Base-by-base conservation (phyloP, 2,113 vertebrate genomes). In the Xiphophorus hellerii region DNA sequence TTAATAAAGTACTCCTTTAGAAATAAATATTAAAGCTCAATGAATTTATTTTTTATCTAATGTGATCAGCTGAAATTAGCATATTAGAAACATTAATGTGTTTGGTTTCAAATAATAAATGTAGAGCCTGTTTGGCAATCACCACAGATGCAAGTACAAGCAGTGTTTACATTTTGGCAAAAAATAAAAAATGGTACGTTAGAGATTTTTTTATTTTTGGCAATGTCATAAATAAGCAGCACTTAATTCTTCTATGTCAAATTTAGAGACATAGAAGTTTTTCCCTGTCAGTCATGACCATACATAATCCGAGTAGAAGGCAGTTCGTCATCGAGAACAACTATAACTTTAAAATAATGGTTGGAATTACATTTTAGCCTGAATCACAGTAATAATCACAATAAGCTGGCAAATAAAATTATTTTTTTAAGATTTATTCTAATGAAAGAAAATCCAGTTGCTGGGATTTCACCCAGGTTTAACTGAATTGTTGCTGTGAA, bases 11-110 rank as follows among this genome's bases (percentile, higher is more conserved):
- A 69, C 20, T 60, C 39, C 60, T 77, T 58, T 62, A 75, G 22
- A 15, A 62, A 77, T 42, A 51, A 66, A 65, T 71, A 44, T 69
- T 71, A 78, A 58, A 79, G 35, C 39, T 14, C 17, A 37, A 15
- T 22, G 4, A 69, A 51, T 22, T 29, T 29, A 20, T 22, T 51
- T 51, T 11, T 66, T 3, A 11, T 25, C 8, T 66, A 25, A 8
- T 15, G 15, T 39, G 29, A 15, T 62, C 7, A 33, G 63, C 17
- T 62, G 31, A 33, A 10, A 65, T 37, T 11, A 35, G 30, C n/a
- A 62, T 27, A 25, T 51, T 51, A 22, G 3, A 42, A 4, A 42
- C 13, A 1, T 3, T 42, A 17, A 15, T 20, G 44, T 20, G 15
- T 20, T 17, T 48, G 14, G 39, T 15, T 48, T 48, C 44, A 48